Evolutionary conservation across 2,888 invertebrate species (phyloP), one percentile per base, ranked within the genome.

Genomic region (Sesamia inferens): DNA sequence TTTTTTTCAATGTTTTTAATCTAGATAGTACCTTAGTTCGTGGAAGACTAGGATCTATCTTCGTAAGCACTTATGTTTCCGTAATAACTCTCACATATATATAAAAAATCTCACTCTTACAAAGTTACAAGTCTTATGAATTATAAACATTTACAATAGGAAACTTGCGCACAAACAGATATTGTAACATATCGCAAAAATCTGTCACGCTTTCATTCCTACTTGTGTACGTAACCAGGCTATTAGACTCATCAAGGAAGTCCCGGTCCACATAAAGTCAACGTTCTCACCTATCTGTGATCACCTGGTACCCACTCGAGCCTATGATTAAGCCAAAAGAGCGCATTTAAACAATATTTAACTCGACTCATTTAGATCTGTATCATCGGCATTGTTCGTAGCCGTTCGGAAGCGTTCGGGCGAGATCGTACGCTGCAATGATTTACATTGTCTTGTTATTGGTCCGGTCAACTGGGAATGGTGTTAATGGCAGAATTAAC

Each of bases 301-400:
- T 86, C 86, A 72, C 83, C 76, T 83, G 71, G 70, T 77, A 75
- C 77, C 83, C 85, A 87, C 65, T 82, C 82, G 85, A 86, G 85
- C 85, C 87, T 85, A 86, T 85, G 86, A 86, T 86, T 86, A 87
- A 87, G 86, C 87, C 87, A 82, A 85, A 87, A 86, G 86, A 76
- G 86, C 82, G 86, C 86, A 85, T 86, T 86, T 86, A 85, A 86
- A 86, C 86, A 86, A 86, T 86, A 86, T 86, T 86, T 86, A 86
- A 86, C 79, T 84, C 84, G 71, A 71, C 87, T 86, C 86, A 86
- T 86, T 86, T 82, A 86, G 86, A 86, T 86, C 24, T 59, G 55
- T 85, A 86, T 86, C 87, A 44, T 62, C 68, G 68, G 76, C 85
- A 86, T 86, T 86, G 86, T 86, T 86, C 87, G 86, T 71, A 69